A percentile compares a stretch with the other conserved stretches of the same genome.
phyloP scores from a whole-genome alignment of 2,797 vertebrate genomes.

The Fringilla coelebs region DNA sequence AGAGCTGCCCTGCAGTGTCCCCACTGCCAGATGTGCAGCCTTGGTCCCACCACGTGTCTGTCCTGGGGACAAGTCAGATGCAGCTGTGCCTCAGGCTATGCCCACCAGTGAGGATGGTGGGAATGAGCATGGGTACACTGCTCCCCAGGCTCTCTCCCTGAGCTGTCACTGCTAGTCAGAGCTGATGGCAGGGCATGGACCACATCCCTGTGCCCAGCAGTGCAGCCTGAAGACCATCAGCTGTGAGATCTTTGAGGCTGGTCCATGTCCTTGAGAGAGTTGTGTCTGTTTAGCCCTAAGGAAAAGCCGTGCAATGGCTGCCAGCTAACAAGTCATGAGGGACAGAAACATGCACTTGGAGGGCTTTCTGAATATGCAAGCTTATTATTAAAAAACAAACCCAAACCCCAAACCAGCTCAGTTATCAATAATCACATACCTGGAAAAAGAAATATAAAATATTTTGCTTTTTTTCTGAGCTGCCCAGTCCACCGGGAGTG shows the following conservation, averaged over 20 bases:
- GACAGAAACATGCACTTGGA: not conserved
- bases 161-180: not conserved
- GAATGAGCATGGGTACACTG: fast-evolving
- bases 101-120: not conserved
- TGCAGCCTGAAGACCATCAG: not conserved
- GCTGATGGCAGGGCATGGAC: not conserved
- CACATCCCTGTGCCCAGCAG: not conserved
- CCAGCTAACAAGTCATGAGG: not conserved
- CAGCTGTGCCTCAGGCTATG: not conserved
- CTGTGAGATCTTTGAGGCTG: not conserved
- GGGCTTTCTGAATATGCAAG: not conserved
- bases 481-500: not conserved
- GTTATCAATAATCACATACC: not conserved
- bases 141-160: not conserved
- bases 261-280: not conserved
- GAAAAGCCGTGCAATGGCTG: not conserved
- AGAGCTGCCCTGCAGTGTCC: not conserved
- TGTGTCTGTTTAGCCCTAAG: not conserved
- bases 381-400: not conserved
- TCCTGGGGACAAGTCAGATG: not conserved
- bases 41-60: fast-evolving
- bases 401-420: not conserved
- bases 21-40: not conserved
- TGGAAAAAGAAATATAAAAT: not conserved
- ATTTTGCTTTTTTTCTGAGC: not conserved